Percentiles rank a stretch among this genome's conserved stretches.
These are phyloP conservation scores for Hymenopus coronatus DNA, from an alignment of 2,888 invertebrate genomes.

Conservation along the genomic window DNA sequence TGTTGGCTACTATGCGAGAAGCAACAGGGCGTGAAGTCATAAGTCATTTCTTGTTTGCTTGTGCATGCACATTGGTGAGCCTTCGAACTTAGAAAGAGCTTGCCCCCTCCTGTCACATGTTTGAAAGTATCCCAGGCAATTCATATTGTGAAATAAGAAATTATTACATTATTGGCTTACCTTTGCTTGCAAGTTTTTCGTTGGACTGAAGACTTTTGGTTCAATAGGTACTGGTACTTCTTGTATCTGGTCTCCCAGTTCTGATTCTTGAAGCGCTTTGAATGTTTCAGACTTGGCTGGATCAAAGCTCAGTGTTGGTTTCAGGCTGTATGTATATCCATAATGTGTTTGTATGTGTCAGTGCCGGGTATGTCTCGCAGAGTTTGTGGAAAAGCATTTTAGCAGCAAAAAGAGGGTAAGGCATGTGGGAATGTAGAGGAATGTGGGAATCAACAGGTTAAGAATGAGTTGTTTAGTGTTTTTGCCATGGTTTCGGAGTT, in stretches of 20 bases:
- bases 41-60: too few relatives aligned
- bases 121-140: too few relatives aligned
- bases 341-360: not conserved
- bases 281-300: slow-evolving; percentile 86
- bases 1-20: too few relatives aligned
- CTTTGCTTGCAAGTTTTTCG: slow-evolving; percentile 40
- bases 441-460: not conserved
- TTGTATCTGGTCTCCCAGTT: slow-evolving; percentile 58
- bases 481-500: not conserved
- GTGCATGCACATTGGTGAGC: too few relatives aligned
- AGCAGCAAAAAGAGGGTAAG: not conserved
- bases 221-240: slow-evolving; percentile 66
- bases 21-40: too few relatives aligned
- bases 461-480: not conserved
- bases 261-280: slow-evolving; percentile 80
- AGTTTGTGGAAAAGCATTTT: not conserved
- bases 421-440: too few relatives aligned
- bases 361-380: not conserved
- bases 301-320: slow-evolving; percentile 76
- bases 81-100: too few relatives aligned
- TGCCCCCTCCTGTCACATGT: too few relatives aligned
- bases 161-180: not conserved
- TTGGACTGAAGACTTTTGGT: slow-evolving; percentile 73
- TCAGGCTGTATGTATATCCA: slow-evolving; percentile 47
- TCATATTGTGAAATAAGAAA: too few relatives aligned